A percentile compares a stretch with the other conserved stretches of the same genome.
Evolutionary conservation across 2,797 vertebrate species (phyloP).

Genomic region (Schizothorax lantsangensis): DNA sequence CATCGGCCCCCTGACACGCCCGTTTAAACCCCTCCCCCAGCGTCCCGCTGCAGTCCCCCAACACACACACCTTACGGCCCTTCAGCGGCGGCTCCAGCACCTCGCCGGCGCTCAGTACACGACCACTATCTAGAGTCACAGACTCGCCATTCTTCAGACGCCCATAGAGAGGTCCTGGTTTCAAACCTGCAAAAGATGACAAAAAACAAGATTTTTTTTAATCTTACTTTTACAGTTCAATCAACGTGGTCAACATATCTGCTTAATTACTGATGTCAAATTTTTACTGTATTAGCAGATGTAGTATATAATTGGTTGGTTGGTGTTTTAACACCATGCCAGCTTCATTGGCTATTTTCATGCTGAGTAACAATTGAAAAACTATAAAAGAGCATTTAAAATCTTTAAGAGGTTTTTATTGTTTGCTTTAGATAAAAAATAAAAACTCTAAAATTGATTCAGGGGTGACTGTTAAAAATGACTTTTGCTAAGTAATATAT

Average conservation of each 20-base stretch:
- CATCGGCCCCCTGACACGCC: constrained; percentile 81
- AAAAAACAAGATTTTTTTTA: no score
- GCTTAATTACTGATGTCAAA: not conserved
- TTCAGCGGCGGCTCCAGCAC: constrained; percentile 81
- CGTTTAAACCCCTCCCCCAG: constrained; percentile 69
- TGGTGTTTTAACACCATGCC: not conserved
- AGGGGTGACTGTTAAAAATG: not conserved
- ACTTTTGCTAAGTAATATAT: not conserved
- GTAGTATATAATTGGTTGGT: not conserved
- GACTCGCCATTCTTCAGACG: constrained; percentile 85
- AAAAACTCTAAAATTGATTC: not conserved
- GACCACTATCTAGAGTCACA: constrained; percentile 80
- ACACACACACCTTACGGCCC: constrained; percentile 89
- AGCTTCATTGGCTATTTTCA: not conserved
- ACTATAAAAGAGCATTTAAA: not conserved
- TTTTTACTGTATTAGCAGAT: not conserved
- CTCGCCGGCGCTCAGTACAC: constrained; percentile 75
- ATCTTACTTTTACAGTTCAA: not conserved
- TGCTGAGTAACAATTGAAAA: not conserved
- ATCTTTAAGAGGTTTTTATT: not conserved
- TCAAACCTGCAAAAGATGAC: constrained; percentile 78
- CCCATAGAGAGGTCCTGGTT: constrained; percentile 87
- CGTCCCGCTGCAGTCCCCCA: constrained; percentile 87
- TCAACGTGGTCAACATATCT: not conserved
- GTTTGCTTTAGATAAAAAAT: not conserved